A percentile compares a stretch with the other conserved stretches of the same genome.
phyloP scores from a whole-genome alignment of 2,888 invertebrate genomes.

The Conchocele bisecta region DNA sequence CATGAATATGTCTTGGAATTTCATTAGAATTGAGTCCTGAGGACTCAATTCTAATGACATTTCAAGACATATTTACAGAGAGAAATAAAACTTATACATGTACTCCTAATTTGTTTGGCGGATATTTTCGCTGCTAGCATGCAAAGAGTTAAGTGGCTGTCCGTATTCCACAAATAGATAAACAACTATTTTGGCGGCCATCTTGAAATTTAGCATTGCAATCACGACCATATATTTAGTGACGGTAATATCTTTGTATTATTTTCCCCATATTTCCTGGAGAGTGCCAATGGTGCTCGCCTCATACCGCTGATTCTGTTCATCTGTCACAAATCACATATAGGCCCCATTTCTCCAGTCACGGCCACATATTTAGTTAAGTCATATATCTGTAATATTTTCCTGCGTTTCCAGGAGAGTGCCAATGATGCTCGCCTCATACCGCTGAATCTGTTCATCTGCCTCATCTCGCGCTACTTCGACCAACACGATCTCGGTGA shows the following conservation, averaged over 20 bases:
- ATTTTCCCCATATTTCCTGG: conserved; percentile 62
- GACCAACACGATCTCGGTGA: conserved; percentile 90
- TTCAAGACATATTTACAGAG: no score
- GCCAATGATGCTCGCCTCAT: conserved; percentile 78
- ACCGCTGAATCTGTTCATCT: conserved; percentile 89
- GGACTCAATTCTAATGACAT: no score
- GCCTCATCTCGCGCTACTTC: conserved; percentile 89
- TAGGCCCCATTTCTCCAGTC: no score
- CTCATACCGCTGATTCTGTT: conserved; percentile 87
- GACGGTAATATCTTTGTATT: not conserved
- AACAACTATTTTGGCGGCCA: no score
- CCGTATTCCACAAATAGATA: no score
- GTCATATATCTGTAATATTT: not conserved
- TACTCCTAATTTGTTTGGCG: no score
- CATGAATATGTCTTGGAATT: no score
- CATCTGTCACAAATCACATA: conserved; percentile 89
- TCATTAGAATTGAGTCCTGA: no score
- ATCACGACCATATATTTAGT: not conserved
- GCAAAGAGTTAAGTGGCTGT: no score
- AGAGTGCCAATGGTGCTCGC: conserved; percentile 63
- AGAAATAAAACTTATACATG: no score
- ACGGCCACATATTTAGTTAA: not conserved
- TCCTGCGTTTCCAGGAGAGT: conserved; percentile 66
- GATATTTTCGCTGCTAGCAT: no score
- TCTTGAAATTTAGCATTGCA: no score